Percentiles rank a stretch among this genome's conserved stretches.
These are phyloP conservation scores for Scolopax rusticola DNA, from an alignment of 2,797 vertebrate genomes.

Conservation along the genomic window DNA sequence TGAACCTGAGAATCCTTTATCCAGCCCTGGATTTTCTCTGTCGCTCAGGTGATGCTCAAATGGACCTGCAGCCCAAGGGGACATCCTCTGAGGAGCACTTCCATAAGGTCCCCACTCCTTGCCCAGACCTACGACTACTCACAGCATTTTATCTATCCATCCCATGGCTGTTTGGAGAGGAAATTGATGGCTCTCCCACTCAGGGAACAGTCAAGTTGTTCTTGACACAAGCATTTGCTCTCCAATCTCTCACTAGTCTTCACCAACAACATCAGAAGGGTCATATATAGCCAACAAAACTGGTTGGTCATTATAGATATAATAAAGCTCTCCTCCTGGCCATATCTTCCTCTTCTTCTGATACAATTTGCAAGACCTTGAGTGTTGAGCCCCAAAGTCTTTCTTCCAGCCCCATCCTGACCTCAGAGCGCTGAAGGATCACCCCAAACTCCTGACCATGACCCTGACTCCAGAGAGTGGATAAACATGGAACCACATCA, in stretches of 20 bases:
- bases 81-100: not conserved
- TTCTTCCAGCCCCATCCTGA: not conserved
- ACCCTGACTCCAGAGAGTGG: not conserved
- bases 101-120: not conserved
- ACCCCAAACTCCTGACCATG: not conserved
- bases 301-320: fast-evolving
- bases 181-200: not conserved
- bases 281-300: not conserved
- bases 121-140: fast-evolving
- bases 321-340: not conserved
- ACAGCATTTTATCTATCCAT: not conserved
- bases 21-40: not conserved
- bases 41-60: not conserved
- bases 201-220: not conserved
- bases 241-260: not conserved
- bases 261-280: not conserved
- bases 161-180: not conserved
- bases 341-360: not conserved
- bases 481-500: fast-evolving
- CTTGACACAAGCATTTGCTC: not conserved
- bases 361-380: not conserved
- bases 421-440: fast-evolving
- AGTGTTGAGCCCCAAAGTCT: not conserved
- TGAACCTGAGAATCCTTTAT: not conserved
- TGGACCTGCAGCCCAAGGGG: not conserved